Evolutionary conservation across 1,140 invertebrate genomes (phyloP).

Genomic region (Papilio polytes): DNA sequence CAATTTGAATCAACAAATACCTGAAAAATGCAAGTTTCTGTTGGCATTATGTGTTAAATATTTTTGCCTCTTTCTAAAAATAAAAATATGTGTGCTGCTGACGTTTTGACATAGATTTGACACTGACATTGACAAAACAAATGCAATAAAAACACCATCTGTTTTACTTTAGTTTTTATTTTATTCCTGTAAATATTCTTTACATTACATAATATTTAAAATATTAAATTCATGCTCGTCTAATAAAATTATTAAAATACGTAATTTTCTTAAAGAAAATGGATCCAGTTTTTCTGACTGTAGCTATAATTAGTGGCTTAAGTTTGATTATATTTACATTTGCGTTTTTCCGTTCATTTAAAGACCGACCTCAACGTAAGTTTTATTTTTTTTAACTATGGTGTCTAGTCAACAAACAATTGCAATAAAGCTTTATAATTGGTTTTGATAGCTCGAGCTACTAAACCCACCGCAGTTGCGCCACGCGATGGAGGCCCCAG

Average conservation of each 20-base stretch:
- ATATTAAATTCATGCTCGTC: neutral
- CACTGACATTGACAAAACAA: conserved; percentile 20
- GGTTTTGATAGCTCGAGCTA: conserved; percentile 56
- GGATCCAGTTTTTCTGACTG: conserved; percentile 73
- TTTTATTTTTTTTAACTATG: conserved; percentile 1
- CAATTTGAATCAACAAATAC: neutral
- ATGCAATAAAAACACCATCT: conserved; percentile 18
- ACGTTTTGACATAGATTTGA: neutral
- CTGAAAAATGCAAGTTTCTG: neutral
- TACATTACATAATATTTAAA: neutral
- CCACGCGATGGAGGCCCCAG: conserved; percentile 83
- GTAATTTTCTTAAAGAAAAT: conserved; percentile 47
- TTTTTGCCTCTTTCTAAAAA: neutral
- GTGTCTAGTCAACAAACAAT: neutral
- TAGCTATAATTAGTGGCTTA: conserved; percentile 70
- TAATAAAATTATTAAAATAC: neutral
- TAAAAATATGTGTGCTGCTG: neutral
- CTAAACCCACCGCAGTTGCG: conserved; percentile 61
- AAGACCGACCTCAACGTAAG: conserved; percentile 67
- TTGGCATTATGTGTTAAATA: neutral
- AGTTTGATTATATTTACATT: conserved; percentile 65
- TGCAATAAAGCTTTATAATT: conserved; percentile 33
- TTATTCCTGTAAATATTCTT: neutral
- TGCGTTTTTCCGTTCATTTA: conserved; percentile 61
- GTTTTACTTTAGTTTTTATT: conserved; percentile 1